Evolutionary conservation across 2,797 vertebrate species (phyloP).

Genomic region (Siniperca undulata): DNA sequence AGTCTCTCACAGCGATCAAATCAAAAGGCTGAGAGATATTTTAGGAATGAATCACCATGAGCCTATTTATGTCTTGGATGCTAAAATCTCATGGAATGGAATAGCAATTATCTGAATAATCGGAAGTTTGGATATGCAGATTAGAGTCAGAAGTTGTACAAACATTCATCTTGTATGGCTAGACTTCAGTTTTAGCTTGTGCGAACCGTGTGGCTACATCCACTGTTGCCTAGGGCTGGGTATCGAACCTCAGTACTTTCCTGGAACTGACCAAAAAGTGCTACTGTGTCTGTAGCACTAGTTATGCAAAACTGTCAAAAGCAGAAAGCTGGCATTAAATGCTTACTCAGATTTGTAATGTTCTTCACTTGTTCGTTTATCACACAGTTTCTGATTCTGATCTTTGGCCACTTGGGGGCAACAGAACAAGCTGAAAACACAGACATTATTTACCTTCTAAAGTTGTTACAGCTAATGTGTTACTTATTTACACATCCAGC

Average conservation of each 20-base stretch:
- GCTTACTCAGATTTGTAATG: not conserved
- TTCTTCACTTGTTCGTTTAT: not conserved
- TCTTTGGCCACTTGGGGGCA: not conserved
- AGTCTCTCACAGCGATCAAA: constrained; percentile 14
- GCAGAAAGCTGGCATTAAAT: not conserved
- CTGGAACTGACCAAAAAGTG: too few relatives aligned
- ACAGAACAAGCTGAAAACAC: not conserved
- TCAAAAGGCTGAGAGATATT: constrained; percentile 34
- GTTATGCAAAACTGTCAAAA: not conserved
- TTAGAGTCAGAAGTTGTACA: constrained; percentile 47
- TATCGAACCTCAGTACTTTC: not conserved
- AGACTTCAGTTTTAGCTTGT: not conserved
- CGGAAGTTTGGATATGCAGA: constrained; percentile 80
- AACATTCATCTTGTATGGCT: constrained; percentile 29
- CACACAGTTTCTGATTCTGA: not conserved
- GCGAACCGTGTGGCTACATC: not conserved
- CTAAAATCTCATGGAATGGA: constrained; percentile 78
- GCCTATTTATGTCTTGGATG: constrained; percentile 34
- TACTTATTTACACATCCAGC: too few relatives aligned
- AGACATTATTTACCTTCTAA: not conserved
- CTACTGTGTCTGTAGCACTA: too few relatives aligned
- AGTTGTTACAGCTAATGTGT: not conserved
- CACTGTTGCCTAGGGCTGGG: too few relatives aligned
- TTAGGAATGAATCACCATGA: constrained; percentile 48
- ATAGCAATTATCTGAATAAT: constrained; percentile 75